Percentiles rank a stretch among this genome's conserved stretches.
Evolutionary conservation across 2,888 invertebrate species (phyloP).

Genomic region (Eristalis arbustorum): DNA sequence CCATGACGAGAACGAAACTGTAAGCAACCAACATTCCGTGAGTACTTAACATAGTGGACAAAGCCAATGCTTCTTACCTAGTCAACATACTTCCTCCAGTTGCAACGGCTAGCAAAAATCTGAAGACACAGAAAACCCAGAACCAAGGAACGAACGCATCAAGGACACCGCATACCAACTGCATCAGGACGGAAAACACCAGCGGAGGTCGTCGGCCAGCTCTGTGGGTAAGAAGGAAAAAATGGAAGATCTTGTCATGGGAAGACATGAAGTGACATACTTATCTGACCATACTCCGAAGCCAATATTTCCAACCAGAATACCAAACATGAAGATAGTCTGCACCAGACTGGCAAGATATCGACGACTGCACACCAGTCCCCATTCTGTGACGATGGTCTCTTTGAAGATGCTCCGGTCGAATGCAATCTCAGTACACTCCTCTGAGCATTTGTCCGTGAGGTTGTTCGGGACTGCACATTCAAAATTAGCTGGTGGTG

Average conservation of each 20-base stretch:
- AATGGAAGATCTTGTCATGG: neutral
- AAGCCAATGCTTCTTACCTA: conserved; percentile 72
- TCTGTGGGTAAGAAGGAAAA: conserved; percentile 79
- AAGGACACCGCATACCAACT: conserved; percentile 86
- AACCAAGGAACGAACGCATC: conserved; percentile 87
- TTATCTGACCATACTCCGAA: conserved; percentile 90
- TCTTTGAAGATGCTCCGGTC: conserved; percentile 85
- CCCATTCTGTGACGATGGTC: conserved; percentile 89
- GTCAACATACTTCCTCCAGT: conserved; percentile 93
- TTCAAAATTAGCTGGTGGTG: conserved; percentile 84
- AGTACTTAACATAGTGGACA: neutral
- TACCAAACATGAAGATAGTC: conserved; percentile 89
- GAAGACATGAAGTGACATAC: conserved; percentile 79
- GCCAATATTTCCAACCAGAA: conserved; percentile 87
- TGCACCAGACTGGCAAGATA: conserved; percentile 88
- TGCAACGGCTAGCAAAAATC: conserved; percentile 87
- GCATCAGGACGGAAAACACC: conserved; percentile 86
- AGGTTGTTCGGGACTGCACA: conserved; percentile 79
- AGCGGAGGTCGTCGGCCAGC: conserved; percentile 89
- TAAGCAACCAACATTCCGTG: neutral
- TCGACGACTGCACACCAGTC: conserved; percentile 82
- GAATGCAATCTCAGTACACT: conserved; percentile 82
- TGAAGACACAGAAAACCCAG: conserved; percentile 83
- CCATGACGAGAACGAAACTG: conserved; percentile 87
- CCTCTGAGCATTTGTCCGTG: conserved; percentile 81